phyloP scores from a whole-genome alignment of 2,888 invertebrate genomes.

The Drosophila recens region DNA sequence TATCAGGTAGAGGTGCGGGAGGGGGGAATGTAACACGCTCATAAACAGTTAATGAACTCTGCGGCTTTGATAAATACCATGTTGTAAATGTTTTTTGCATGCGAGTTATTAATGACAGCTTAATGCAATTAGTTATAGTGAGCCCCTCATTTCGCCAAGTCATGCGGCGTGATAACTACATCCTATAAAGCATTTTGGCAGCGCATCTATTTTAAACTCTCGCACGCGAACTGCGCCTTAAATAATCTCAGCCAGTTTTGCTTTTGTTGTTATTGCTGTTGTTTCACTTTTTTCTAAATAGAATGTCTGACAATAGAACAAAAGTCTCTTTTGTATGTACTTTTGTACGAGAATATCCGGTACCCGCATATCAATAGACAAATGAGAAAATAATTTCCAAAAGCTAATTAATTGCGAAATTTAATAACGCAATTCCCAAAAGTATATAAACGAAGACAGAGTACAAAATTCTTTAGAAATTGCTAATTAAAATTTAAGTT shows the following conservation, averaged over 20 bases:
- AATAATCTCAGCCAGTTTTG: slow-evolving; percentile 39
- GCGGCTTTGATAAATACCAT: slow-evolving; percentile 21
- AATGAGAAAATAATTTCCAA: slow-evolving; percentile 79
- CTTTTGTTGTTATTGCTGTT: slow-evolving; percentile 13
- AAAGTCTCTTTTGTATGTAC: slow-evolving; percentile 11
- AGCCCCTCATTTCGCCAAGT: slow-evolving; percentile 44
- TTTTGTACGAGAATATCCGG: slow-evolving; percentile 58
- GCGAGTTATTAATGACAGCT: slow-evolving; percentile 55
- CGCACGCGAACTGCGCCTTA: slow-evolving; percentile 76
- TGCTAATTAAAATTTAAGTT: slow-evolving; percentile 43
- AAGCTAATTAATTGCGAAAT: slow-evolving; percentile 63
- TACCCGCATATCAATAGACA: slow-evolving; percentile 56
- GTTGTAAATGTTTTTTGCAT: slow-evolving; percentile 21
- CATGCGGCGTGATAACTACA: slow-evolving; percentile 42
- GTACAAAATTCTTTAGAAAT: slow-evolving; percentile 37
- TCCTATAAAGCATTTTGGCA: slow-evolving; percentile 44
- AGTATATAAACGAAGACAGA: slow-evolving; percentile 13
- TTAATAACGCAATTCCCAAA: slow-evolving; percentile 62
- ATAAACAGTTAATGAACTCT: slow-evolving; percentile 80
- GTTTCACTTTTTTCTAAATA: neutral
- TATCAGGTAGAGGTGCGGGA: slow-evolving; percentile 7
- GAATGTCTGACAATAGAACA: slow-evolving; percentile 41
- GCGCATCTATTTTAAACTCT: slow-evolving; percentile 48
- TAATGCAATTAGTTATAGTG: slow-evolving; percentile 28
- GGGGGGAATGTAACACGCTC: slow-evolving; percentile 57